A percentile compares a stretch with the other conserved stretches of the same genome.
Evolutionary conservation across 2,113 vertebrate species (phyloP).

Genomic region (Microtus pennsylvanicus): DNA sequence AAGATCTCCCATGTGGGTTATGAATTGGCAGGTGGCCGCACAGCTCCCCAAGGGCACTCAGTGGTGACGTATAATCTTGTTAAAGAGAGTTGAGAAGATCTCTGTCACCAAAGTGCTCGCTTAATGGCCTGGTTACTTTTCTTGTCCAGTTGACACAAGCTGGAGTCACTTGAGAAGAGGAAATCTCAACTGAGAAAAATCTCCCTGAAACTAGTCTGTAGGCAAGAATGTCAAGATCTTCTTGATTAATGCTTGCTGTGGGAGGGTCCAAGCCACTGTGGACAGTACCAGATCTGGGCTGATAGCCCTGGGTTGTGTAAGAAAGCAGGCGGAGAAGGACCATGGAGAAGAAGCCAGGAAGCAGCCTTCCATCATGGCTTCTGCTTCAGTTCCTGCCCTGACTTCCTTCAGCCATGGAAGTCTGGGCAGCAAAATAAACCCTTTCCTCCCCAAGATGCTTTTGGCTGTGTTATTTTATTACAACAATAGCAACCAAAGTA

Average conservation of each 20-base stretch:
- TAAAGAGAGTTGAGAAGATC: not conserved
- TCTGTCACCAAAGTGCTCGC: not conserved
- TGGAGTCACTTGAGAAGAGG: not conserved
- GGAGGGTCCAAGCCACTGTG: not conserved
- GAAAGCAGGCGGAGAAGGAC: not conserved
- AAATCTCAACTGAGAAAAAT: not conserved
- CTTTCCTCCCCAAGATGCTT: not conserved
- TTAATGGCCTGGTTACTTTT: not conserved
- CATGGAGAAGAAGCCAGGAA: not conserved
- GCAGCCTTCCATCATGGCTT: not conserved
- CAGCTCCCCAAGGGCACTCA: not conserved
- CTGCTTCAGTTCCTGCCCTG: not conserved
- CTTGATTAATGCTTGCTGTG: not conserved
- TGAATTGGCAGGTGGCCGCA: accelerated
- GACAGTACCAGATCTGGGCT: not conserved
- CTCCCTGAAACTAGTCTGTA: not conserved
- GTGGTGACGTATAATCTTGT: not conserved
- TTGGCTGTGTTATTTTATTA: not conserved
- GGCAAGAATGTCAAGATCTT: not conserved
- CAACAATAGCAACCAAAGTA: not conserved
- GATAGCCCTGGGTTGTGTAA: not conserved
- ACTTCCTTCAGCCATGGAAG: not conserved
- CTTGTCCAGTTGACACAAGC: not conserved
- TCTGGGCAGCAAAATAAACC: too few species aligned
- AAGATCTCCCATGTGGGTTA: not conserved